phyloP scores from a whole-genome alignment of 2,888 invertebrate genomes.

The Sericinus montela region DNA sequence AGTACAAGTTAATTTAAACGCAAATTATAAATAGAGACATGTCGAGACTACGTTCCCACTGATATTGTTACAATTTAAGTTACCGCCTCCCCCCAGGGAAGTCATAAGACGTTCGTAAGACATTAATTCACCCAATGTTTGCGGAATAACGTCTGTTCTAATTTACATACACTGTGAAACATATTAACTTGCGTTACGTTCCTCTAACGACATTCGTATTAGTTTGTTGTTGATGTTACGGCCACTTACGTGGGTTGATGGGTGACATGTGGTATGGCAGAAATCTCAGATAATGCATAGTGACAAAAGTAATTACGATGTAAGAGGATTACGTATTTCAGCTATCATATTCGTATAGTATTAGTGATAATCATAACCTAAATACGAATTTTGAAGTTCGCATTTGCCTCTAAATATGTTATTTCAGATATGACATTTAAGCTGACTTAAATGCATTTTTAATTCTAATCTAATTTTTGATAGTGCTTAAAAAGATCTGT shows the following conservation, averaged over 20 bases:
- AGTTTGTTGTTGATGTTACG: slow-evolving; percentile 29
- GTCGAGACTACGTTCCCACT: slow-evolving; percentile 9
- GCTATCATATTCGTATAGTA: not conserved
- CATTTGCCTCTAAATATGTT: too few species aligned
- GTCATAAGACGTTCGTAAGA: slow-evolving; percentile 39
- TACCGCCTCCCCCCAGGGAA: slow-evolving; percentile 35
- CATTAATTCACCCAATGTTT: slow-evolving; percentile 64
- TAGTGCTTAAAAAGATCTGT: too few species aligned
- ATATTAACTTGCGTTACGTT: slow-evolving; percentile 41
- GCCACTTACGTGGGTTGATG: slow-evolving; percentile 19
- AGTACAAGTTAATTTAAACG: slow-evolving; percentile 12
- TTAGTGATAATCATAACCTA: too few species aligned
- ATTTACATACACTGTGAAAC: slow-evolving; percentile 57
- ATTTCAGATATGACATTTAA: too few species aligned
- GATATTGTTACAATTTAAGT: slow-evolving; percentile 40
- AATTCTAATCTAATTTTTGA: too few species aligned
- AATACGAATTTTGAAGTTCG: too few species aligned
- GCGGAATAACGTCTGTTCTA: slow-evolving; percentile 52
- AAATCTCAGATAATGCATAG: slow-evolving; percentile 40
- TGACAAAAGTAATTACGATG: slow-evolving; percentile 38
- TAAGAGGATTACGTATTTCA: slow-evolving; percentile 20
- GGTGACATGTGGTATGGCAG: slow-evolving; percentile 29
- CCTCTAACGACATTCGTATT: slow-evolving; percentile 45
- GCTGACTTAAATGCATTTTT: too few species aligned
- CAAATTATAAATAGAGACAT: slow-evolving; percentile 5